Evolutionary conservation across 2,113 vertebrate genomes (phyloP), one percentile per base, ranked within the genome.

Genomic region (Gymnogyps californianus): DNA sequence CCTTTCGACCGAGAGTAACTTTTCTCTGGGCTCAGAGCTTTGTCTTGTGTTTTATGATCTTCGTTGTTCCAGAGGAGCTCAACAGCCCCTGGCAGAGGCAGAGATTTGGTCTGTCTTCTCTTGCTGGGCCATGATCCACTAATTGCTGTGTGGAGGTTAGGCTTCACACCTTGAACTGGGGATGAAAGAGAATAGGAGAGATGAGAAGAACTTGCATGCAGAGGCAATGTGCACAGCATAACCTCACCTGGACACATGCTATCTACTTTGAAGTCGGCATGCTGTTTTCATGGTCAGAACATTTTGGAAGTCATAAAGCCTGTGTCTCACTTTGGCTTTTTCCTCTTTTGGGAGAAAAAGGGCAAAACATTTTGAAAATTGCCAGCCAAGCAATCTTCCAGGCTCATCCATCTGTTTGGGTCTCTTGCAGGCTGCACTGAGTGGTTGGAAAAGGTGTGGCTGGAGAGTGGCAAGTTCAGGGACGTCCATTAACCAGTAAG

Each of bases 21-120:
- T 70, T 94, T 84, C 91, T 94, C 89, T 90, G 86, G 84, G 65
- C 84, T 84, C 70, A 80, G 75, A 91, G 66, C 62, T 96, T 88
- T 95, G 78, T 81, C 79, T 64, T 87, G 75, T 59, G 79, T 80
- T 95, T 93, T 64, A 34, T 10, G 64, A 44, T 77, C 42, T 77
- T 71, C 1, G 0, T 74, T 95, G 46, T 28, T 86, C 38, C 75
- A 78, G 75, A 78, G 87, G 28, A 88, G 70, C 57, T 83, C 83
- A 42, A 42, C 20, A 47, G 59, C 24, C 9, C 9, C 65, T 70
- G 69, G 51, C 70, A 74, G 10, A 47, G 59, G 57, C 54, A 76
- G 71, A 74, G 32, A 26, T 77, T 89, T 87, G 67, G 28, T 92
- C 62, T 90, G 46, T 32, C 52, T 92, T 71, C 61, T 59, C 71